These are phyloP conservation scores for Batillaria attramentaria DNA, from an alignment of 1,140 invertebrate genomes.

Conservation along the genomic window DNA sequence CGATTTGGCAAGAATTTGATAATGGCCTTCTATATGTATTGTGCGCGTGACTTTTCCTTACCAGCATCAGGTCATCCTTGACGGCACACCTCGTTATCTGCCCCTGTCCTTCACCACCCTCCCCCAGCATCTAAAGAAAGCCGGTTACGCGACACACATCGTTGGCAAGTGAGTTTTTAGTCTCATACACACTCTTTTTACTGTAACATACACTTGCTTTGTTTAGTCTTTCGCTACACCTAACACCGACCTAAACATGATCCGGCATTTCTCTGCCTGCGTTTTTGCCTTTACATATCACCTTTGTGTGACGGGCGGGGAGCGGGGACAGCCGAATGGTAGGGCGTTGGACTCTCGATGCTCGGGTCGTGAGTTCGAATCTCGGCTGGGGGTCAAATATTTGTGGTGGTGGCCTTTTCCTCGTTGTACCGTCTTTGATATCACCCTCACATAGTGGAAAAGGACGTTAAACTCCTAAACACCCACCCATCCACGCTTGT, in stretches of 20 bases:
- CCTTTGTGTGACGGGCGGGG: too few relatives aligned
- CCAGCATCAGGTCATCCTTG: background rate
- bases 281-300: background rate
- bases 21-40: too few relatives aligned
- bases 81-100: background rate
- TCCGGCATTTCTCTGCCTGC: background rate
- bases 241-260: background rate
- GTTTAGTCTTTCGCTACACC: background rate
- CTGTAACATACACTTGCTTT: background rate
- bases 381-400: too few relatives aligned
- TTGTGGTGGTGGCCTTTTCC: too few relatives aligned
- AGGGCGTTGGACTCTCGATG: too few relatives aligned
- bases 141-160: constrained; percentile 85
- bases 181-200: background rate
- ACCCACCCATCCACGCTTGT: too few relatives aligned
- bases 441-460: too few relatives aligned
- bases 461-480: too few relatives aligned
- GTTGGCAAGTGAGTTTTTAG: constrained; percentile 80
- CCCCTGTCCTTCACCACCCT: constrained; percentile 81
- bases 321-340: too few relatives aligned
- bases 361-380: too few relatives aligned
- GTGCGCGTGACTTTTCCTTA: too few relatives aligned
- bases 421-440: background rate
- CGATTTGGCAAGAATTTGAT: too few relatives aligned
- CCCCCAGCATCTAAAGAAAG: constrained; percentile 82